Conservation (phyloP, 2,797 vertebrate species). For the Pseudotriccus pelzelni region DNA sequence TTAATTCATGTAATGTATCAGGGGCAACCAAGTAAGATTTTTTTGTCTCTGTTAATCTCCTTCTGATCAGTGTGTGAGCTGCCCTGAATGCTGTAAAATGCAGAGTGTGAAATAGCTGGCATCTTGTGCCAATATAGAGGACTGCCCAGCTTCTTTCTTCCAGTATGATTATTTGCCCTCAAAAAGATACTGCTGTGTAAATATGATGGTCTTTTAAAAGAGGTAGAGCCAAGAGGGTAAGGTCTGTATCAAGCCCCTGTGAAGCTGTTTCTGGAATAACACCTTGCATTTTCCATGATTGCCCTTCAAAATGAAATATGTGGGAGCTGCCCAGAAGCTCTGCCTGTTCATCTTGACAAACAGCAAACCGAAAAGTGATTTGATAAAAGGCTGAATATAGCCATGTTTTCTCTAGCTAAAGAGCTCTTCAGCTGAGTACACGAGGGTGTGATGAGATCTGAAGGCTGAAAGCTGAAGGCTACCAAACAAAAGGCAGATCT, state of each 20-base stretch:
- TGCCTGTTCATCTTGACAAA: neutral
- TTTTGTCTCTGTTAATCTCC: neutral
- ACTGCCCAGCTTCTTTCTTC: neutral
- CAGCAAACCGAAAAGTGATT: neutral
- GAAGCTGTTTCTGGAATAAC: neutral
- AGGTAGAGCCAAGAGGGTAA: neutral
- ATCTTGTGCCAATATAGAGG: neutral
- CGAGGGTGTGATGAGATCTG: neutral
- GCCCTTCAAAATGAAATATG: neutral
- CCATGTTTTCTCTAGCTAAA: constrained; percentile 11
- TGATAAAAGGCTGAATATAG: neutral
- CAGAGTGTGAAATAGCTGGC: neutral
- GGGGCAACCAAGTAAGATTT: neutral
- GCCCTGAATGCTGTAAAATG: neutral
- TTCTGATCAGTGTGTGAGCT: neutral
- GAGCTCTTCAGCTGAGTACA: neutral
- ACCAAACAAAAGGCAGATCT: neutral
- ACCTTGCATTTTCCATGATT: neutral
- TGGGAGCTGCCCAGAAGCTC: neutral
- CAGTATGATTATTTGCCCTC: neutral
- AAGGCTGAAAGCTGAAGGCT: constrained; percentile 1
- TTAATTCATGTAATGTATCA: neutral
- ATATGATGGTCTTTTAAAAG: neutral
- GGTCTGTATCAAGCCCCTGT: neutral
- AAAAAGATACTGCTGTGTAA: neutral